Evolutionary conservation across 1,140 invertebrate species (phyloP).

Genomic region (Dendrolimus kikuchii): DNA sequence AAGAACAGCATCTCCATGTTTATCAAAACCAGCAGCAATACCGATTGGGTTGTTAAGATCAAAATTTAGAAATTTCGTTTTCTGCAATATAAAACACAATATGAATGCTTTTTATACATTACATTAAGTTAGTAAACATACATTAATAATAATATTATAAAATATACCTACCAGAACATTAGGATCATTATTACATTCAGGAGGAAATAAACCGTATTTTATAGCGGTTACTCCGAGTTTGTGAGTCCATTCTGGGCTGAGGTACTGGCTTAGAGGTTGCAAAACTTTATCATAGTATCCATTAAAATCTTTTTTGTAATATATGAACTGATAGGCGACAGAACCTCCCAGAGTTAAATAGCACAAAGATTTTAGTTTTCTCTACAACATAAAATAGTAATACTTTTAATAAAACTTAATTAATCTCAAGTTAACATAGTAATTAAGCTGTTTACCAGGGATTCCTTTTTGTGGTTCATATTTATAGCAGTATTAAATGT

Average conservation of each 20-base stretch:
- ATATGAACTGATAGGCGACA: constrained; percentile 75
- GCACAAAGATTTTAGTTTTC: constrained; percentile 69
- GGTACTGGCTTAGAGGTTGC: constrained; percentile 78
- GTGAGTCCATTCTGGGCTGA: constrained; percentile 87
- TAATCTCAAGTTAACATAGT: background rate
- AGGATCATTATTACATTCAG: constrained; percentile 74
- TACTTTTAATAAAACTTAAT: background rate
- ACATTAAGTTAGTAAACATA: background rate
- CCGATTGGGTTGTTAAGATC: constrained; percentile 92
- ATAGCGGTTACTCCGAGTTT: constrained; percentile 80
- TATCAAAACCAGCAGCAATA: constrained; percentile 98
- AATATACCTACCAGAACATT: constrained; percentile 73
- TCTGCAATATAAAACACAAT: constrained; percentile 67
- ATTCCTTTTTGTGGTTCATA: constrained; percentile 5
- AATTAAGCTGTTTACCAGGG: background rate
- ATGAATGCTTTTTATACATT: too few relatives aligned
- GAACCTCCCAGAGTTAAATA: constrained; percentile 75
- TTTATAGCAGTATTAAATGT: background rate
- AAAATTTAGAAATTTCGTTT: constrained; percentile 79
- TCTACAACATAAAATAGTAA: constrained; percentile 61
- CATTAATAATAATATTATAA: background rate
- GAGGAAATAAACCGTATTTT: constrained; percentile 83
- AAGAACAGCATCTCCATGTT: constrained; percentile 92
- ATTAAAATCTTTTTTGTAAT: constrained; percentile 80
- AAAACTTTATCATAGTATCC: constrained; percentile 82